Percentiles rank a stretch among this genome's conserved stretches.
Evolutionary conservation across 1,140 invertebrate species (phyloP).

Genomic region (Platyscapa corneri): DNA sequence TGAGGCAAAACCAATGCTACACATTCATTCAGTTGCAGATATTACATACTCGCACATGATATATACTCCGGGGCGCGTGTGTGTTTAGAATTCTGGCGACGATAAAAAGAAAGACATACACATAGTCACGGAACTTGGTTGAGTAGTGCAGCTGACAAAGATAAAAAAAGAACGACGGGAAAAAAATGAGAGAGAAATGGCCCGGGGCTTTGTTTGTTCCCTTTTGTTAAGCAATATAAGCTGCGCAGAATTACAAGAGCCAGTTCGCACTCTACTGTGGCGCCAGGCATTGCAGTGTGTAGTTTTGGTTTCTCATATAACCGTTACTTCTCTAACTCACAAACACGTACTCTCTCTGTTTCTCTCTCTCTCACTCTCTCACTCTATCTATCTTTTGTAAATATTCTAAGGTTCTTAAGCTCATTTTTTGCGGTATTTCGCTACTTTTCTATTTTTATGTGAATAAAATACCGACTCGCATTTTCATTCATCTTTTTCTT

Average conservation of each 20-base stretch:
- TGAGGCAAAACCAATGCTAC: too few relatives aligned
- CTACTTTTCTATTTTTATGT: constrained; percentile 9
- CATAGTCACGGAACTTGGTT: neutral
- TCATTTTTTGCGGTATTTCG: neutral
- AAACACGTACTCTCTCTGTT: neutral
- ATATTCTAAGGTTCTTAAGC: neutral
- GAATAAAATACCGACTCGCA: neutral
- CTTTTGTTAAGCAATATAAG: constrained; percentile 60
- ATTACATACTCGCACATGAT: too few relatives aligned
- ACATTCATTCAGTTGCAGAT: neutral
- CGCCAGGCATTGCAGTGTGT: neutral
- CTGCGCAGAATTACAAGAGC: constrained; percentile 56
- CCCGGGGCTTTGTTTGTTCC: constrained; percentile 48
- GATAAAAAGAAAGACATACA: constrained; percentile 1
- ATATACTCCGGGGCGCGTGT: neutral
- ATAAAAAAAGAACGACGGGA: neutral
- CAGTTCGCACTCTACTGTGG: neutral
- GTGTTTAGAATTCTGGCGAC: neutral
- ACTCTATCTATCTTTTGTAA: neutral
- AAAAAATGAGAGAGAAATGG: constrained; percentile 13
- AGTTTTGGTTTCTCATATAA: neutral
- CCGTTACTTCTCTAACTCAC: neutral
- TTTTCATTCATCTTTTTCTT: neutral
- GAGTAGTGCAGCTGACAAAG: neutral
- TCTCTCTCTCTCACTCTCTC: neutral